Evolutionary conservation across 2,113 vertebrate species (phyloP).

Genomic region (Mugil cephalus): DNA sequence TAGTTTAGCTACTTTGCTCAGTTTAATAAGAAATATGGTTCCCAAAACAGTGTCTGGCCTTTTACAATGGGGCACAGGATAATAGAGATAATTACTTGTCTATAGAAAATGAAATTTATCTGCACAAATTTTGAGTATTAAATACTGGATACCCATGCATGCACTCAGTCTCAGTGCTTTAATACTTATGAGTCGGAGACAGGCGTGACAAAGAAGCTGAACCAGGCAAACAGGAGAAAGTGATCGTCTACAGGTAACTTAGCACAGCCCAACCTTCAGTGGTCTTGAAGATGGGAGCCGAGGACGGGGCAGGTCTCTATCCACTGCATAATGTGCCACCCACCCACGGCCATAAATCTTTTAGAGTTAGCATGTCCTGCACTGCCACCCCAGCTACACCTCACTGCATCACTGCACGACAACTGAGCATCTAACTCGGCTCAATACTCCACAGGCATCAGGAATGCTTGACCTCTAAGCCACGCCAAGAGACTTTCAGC

Average conservation of each 20-base stretch:
- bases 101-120: too few relatives aligned
- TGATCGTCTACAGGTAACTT: constrained; percentile 18
- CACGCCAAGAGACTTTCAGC: constrained; percentile 71
- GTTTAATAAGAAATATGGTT: too few relatives aligned
- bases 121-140: too few relatives aligned
- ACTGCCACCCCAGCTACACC: constrained; percentile 75
- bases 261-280: constrained; percentile 24
- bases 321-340: constrained; percentile 62
- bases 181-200: too few relatives aligned
- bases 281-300: constrained; percentile 47
- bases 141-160: too few relatives aligned
- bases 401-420: constrained; percentile 72
- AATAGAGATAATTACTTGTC: too few relatives aligned
- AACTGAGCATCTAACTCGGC: constrained; percentile 73
- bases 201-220: too few relatives aligned
- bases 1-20: background rate
- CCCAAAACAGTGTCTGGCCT: too few relatives aligned
- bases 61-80: too few relatives aligned
- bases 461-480: constrained; percentile 82
- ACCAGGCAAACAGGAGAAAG: background rate
- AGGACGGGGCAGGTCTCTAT: constrained; percentile 59
- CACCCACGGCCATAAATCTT: constrained; percentile 79
- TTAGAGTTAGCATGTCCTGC: constrained; percentile 73
- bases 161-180: too few relatives aligned
- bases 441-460: constrained; percentile 71